Percentiles rank a stretch among this genome's conserved stretches.
Evolutionary conservation across 1,140 invertebrate genomes (phyloP).

Genomic region (Drosophila nigromelanica): DNA sequence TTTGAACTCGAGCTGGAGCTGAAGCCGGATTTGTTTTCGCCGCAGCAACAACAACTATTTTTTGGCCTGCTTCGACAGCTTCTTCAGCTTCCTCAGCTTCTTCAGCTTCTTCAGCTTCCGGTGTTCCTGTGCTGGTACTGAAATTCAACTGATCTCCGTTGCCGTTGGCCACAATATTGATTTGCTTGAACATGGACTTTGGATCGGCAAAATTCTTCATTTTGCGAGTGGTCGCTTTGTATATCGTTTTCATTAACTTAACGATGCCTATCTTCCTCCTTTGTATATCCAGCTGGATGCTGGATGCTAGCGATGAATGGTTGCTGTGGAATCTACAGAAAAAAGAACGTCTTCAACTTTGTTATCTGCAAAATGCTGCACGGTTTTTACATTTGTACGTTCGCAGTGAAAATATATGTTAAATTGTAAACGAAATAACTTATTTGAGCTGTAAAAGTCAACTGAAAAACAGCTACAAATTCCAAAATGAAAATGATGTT

Average conservation of each 20-base stretch:
- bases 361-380: conserved; percentile 1
- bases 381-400: conserved; percentile 16
- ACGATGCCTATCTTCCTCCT: background rate
- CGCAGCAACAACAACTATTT: too few species aligned
- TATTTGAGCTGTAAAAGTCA: conserved; percentile 26
- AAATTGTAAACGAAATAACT: conserved; percentile 33
- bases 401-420: conserved; percentile 18
- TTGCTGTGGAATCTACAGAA: conserved; percentile 4
- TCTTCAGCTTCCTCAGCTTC: too few species aligned
- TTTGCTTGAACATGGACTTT: too few species aligned
- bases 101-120: background rate
- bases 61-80: too few species aligned
- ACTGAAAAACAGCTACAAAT: conserved; percentile 9
- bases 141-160: too few species aligned
- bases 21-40: too few species aligned
- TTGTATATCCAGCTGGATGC: background rate
- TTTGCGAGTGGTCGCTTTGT: background rate
- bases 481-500: background rate
- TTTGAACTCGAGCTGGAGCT: too few species aligned
- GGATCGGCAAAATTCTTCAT: too few species aligned
- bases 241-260: background rate
- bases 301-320: background rate
- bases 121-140: too few species aligned
- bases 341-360: background rate
- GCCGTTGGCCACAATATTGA: too few species aligned